These are phyloP conservation scores for Porites cylindrica DNA, from an alignment of 92 coral and sea anemone genomes.

Conservation along the genomic window DNA sequence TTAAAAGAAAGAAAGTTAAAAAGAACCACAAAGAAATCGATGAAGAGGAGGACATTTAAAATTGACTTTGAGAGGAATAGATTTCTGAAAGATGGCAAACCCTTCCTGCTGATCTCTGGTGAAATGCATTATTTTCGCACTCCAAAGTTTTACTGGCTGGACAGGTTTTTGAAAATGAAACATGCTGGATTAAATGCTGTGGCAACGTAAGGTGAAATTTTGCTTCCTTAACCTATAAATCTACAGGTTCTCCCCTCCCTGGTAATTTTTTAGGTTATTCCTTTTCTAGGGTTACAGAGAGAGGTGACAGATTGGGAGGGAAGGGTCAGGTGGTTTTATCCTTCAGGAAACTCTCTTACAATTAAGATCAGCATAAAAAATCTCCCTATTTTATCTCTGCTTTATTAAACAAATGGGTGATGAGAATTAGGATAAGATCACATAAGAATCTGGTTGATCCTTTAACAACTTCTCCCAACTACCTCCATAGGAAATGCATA, in stretches of 20 bases:
- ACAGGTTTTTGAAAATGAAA: slow-evolving; percentile 24
- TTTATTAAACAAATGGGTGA: no score
- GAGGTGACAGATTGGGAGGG: no score
- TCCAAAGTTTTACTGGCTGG: slow-evolving; percentile 18
- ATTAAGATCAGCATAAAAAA: no score
- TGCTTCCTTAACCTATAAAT: neutral
- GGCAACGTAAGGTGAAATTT: slow-evolving; percentile 19
- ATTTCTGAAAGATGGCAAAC: slow-evolving; percentile 47
- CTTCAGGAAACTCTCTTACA: no score
- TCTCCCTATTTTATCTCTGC: no score
- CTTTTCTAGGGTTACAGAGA: no score
- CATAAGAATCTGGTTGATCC: no score
- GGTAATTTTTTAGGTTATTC: neutral
- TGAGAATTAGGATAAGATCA: no score
- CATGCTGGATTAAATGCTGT: slow-evolving; percentile 48
- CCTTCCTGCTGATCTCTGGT: slow-evolving; percentile 36
- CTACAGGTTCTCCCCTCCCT: neutral
- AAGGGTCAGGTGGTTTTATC: no score
- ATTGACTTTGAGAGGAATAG: slow-evolving; percentile 35
- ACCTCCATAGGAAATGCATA: no score
- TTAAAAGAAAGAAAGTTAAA: neutral
- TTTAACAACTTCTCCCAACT: no score
- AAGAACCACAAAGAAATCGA: neutral
- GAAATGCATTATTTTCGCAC: slow-evolving; percentile 45
- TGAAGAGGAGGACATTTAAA: slow-evolving; percentile 13